A percentile compares a stretch with the other conserved stretches of the same genome.
Conservation (phyloP, 1,140 invertebrate genomes). For the Helicoverpa zea region DNA sequence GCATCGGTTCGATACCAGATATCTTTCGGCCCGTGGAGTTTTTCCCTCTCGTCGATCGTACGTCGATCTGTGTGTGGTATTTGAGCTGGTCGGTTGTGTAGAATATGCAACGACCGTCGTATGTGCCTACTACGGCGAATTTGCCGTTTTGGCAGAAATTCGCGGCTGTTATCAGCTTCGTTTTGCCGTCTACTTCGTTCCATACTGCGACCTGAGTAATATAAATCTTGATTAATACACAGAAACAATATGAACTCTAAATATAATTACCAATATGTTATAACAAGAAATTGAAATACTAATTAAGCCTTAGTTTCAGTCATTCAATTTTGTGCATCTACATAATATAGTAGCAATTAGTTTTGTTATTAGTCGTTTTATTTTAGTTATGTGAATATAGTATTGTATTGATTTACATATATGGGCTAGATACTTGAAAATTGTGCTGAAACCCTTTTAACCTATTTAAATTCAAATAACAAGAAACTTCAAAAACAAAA, state of each 20-base stretch:
- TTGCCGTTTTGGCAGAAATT: conserved; percentile 99
- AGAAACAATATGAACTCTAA: not conserved
- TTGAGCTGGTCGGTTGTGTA: conserved; percentile 99
- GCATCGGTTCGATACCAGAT: conserved; percentile 98
- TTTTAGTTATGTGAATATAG: too few species aligned
- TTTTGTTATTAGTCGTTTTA: too few species aligned
- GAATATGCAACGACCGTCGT: conserved; percentile 99
- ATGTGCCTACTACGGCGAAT: conserved; percentile 99
- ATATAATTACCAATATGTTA: too few species aligned
- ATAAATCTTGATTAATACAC: not conserved
- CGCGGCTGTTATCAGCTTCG: conserved; percentile 98
- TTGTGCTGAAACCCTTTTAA: too few species aligned
- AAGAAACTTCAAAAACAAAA: too few species aligned
- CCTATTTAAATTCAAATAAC: too few species aligned
- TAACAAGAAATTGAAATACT: too few species aligned
- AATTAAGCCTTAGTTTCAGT: not conserved
- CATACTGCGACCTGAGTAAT: conserved; percentile 92
- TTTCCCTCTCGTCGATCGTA: conserved; percentile 97
- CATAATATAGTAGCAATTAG: too few species aligned
- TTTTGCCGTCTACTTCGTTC: conserved; percentile 98
- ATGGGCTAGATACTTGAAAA: too few species aligned
- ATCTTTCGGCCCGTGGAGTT: conserved; percentile 98
- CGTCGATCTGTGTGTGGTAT: conserved; percentile 99
- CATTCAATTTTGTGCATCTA: too few species aligned
- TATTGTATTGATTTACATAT: too few species aligned